phyloP scores from a whole-genome alignment of 1,140 invertebrate species.

The Scaptomyza hsui region DNA sequence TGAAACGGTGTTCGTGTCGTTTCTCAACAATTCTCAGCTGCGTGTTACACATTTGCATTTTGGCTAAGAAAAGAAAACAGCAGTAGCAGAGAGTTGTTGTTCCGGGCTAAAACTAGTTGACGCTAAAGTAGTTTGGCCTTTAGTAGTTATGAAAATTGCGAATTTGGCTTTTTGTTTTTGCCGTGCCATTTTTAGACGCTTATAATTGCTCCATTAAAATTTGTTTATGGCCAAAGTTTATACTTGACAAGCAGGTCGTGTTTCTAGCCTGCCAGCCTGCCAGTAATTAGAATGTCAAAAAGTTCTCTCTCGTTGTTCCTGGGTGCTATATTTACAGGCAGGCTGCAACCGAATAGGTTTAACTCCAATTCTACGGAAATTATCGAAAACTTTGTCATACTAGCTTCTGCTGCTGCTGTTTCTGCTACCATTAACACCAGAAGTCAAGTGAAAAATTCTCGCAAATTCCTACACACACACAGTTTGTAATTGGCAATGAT shows the following conservation, averaged over 20 bases:
- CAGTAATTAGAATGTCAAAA: slow-evolving; percentile 74
- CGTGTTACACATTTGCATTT: slow-evolving; percentile 79
- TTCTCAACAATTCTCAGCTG: slow-evolving; percentile 10
- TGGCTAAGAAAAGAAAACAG: slow-evolving; percentile 22
- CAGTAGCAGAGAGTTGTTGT: neutral
- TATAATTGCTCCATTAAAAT: slow-evolving; percentile 83
- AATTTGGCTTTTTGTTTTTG: slow-evolving; percentile 40
- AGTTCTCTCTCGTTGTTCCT: slow-evolving; percentile 18
- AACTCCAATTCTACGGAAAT: slow-evolving; percentile 4
- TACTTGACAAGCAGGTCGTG: slow-evolving; percentile 58
- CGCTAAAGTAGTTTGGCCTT: slow-evolving; percentile 66
- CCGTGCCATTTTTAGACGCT: slow-evolving; percentile 71
- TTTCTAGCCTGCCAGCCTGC: slow-evolving; percentile 13
- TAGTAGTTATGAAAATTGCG: slow-evolving; percentile 68
- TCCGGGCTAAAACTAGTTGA: slow-evolving; percentile 14
- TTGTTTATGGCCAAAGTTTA: slow-evolving; percentile 76
- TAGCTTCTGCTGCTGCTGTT: neutral
- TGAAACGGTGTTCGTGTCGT: slow-evolving; percentile 37
- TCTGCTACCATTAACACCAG: neutral
- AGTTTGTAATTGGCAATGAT: slow-evolving; percentile 51
- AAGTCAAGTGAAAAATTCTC: slow-evolving; percentile 12
- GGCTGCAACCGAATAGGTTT: slow-evolving; percentile 15
- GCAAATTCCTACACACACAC: neutral
- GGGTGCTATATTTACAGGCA: slow-evolving; percentile 46
- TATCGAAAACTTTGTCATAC: slow-evolving; percentile 3